Conservation (phyloP, 2,113 vertebrate species). For the Plestiodon gilberti region DNA sequence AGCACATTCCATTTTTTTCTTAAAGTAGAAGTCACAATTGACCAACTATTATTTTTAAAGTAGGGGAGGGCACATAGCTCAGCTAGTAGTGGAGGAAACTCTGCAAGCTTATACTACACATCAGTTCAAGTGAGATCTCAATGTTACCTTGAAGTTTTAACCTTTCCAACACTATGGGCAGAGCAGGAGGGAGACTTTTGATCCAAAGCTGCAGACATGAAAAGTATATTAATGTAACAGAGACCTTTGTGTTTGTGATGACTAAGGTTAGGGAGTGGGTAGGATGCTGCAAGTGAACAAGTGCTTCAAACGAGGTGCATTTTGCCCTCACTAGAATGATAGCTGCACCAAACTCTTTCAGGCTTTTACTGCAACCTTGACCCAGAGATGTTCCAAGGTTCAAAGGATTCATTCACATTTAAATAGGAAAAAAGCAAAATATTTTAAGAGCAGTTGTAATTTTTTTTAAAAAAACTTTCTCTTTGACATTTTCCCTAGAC, state of each 20-base stretch:
- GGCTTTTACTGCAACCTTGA: not conserved
- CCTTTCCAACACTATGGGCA: not conserved
- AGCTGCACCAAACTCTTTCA: not conserved
- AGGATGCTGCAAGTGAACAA: not conserved
- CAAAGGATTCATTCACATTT: too few relatives aligned
- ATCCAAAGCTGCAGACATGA: not conserved
- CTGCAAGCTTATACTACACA: not conserved
- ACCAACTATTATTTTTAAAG: not conserved
- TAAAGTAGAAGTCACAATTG: not conserved
- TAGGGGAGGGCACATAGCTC: not conserved
- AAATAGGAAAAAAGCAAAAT: too few relatives aligned
- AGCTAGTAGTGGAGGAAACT: not conserved
- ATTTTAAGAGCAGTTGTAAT: too few relatives aligned
- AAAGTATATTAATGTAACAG: not conserved
- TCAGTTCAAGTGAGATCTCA: not conserved
- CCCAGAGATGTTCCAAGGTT: too few relatives aligned
- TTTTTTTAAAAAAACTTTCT: too few relatives aligned
- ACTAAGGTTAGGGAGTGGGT: not conserved
- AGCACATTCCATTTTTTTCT: not conserved
- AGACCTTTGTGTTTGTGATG: not conserved
- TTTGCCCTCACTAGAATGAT: not conserved
- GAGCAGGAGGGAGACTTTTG: conserved; percentile 1
- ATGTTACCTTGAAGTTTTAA: conserved; percentile 1
- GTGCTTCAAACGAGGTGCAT: not conserved
- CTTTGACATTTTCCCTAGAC: too few relatives aligned